These are phyloP conservation scores for Mus spicilegus DNA, from an alignment of 2,113 vertebrate species.

Conservation along the genomic window DNA sequence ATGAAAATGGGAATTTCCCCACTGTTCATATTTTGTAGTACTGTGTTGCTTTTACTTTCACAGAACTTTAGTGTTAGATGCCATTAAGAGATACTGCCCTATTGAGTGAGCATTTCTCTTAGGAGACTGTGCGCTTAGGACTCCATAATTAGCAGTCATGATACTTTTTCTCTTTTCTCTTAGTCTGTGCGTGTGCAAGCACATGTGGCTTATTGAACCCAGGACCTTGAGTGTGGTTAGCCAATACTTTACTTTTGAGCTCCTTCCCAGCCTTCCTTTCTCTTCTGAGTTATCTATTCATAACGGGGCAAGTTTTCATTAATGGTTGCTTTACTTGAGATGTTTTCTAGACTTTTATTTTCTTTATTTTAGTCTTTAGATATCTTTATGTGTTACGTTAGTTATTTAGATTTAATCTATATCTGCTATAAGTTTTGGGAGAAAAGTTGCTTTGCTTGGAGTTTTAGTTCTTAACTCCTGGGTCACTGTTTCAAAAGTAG, in stretches of 20 bases:
- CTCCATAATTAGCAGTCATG: not conserved
- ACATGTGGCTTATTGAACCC: not conserved
- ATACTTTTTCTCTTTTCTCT: not conserved
- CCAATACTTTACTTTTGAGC: not conserved
- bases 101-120: not conserved
- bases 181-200: not conserved
- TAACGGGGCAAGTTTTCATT: not conserved
- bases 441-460: not conserved
- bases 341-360: not conserved
- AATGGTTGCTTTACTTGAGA: not conserved
- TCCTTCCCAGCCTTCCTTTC: too few relatives aligned
- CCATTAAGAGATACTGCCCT: not conserved
- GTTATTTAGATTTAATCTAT: slow-evolving; percentile 23
- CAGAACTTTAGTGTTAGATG: not conserved
- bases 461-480: not conserved
- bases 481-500: slow-evolving; percentile 17
- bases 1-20: not conserved
- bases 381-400: not conserved
- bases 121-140: not conserved
- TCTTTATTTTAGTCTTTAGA: slow-evolving; percentile 2
- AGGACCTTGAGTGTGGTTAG: not conserved
- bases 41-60: not conserved
- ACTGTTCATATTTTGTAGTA: not conserved
- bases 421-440: not conserved
- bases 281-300: not conserved